Conservation (phyloP, 2,113 vertebrate species). For the Psittacula cyanocephala region DNA sequence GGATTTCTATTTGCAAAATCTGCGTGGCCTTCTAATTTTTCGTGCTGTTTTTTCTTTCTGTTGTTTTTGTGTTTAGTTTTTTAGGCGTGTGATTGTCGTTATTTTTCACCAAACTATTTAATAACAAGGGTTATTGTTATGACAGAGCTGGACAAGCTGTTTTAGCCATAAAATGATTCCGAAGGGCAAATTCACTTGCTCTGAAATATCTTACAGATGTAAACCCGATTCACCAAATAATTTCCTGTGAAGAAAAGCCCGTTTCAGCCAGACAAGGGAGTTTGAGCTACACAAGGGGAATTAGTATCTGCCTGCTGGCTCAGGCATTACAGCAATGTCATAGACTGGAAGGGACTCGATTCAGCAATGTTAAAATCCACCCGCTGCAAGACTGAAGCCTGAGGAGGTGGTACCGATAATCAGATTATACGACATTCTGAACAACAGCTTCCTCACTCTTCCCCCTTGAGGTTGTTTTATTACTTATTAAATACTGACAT, state of each 20-base stretch:
- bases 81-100: background rate
- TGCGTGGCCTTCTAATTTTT: background rate
- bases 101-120: background rate
- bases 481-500: background rate
- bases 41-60: fast-evolving
- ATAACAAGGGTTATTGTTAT: background rate
- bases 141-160: background rate
- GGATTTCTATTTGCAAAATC: background rate
- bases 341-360: background rate
- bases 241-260: background rate
- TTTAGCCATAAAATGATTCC: background rate
- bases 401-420: background rate
- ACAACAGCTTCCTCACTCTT: background rate
- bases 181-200: background rate
- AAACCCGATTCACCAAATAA: background rate
- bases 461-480: background rate
- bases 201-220: background rate
- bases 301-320: background rate
- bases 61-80: background rate
- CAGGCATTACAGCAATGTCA: background rate
- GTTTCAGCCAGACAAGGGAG: background rate
- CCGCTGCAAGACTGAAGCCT: background rate
- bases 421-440: background rate
- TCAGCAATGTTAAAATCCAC: background rate
- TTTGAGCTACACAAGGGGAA: background rate